Conservation (phyloP, 2,888 invertebrate genomes). For the Agrypnus murinus region DNA sequence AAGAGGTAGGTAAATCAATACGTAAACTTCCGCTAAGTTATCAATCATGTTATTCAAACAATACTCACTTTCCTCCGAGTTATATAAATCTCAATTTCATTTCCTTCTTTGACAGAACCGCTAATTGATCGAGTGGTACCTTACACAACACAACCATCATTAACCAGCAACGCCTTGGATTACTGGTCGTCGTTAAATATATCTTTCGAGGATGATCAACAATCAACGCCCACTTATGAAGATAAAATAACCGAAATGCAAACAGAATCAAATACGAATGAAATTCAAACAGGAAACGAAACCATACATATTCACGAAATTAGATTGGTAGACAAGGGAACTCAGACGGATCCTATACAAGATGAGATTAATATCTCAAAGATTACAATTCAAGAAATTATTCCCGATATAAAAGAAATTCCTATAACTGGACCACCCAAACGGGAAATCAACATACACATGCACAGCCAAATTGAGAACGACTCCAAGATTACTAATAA, state of each 20-base stretch:
- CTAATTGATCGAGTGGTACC: constrained; percentile 46
- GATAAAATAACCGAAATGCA: constrained; percentile 49
- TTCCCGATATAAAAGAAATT: constrained; percentile 71
- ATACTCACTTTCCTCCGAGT: background rate
- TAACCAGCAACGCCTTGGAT: constrained; percentile 39
- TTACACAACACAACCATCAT: constrained; percentile 51
- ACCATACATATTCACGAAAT: constrained; percentile 37
- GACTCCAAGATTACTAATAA: background rate
- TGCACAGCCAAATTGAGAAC: constrained; percentile 32
- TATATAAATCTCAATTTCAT: background rate
- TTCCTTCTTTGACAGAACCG: constrained; percentile 48
- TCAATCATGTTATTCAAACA: constrained; percentile 20
- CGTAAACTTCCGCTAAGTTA: constrained; percentile 18
- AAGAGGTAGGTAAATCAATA: constrained; percentile 72
- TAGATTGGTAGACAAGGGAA: constrained; percentile 46
- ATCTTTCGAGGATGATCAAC: constrained; percentile 34
- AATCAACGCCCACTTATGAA: constrained; percentile 42
- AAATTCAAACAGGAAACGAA: constrained; percentile 22
- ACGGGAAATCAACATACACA: constrained; percentile 52
- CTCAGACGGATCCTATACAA: constrained; percentile 45
- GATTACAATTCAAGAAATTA: constrained; percentile 77
- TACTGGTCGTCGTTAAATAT: constrained; percentile 43
- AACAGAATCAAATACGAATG: constrained; percentile 20
- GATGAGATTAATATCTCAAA: constrained; percentile 44
- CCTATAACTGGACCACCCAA: constrained; percentile 67